phyloP scores from a whole-genome alignment of 2,113 vertebrate species.

The Stictonetta naevosa region DNA sequence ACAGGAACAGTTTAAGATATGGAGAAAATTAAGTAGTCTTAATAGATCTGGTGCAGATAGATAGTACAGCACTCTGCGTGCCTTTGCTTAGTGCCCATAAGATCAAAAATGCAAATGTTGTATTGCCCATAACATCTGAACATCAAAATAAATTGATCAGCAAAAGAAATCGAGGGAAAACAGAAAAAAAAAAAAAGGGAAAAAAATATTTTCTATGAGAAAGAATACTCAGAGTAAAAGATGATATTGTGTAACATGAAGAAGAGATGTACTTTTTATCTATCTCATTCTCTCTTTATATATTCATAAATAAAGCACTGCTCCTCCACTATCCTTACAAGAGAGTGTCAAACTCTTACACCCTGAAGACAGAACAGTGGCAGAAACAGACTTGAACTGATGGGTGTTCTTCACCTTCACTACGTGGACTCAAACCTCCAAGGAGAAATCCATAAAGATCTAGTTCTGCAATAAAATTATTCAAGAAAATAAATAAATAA shows the following conservation, averaged over 20 bases:
- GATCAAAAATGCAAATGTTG: background rate
- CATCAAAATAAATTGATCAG: background rate
- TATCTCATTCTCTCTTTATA: background rate
- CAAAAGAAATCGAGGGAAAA: background rate
- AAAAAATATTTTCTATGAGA: background rate
- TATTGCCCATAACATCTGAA: background rate
- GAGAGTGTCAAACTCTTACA: background rate
- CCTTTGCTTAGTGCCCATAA: background rate
- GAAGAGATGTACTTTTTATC: background rate
- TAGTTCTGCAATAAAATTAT: background rate
- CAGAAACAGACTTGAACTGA: background rate
- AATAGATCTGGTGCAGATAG: background rate
- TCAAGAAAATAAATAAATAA: background rate
- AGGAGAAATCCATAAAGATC: background rate
- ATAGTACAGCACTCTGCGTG: background rate
- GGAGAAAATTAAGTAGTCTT: background rate
- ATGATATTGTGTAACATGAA: background rate
- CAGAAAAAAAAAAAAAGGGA: too few relatives aligned
- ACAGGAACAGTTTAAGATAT: background rate
- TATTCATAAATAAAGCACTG: background rate
- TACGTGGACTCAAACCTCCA: background rate
- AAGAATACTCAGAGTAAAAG: accelerated
- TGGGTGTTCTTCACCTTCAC: background rate
- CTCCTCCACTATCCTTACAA: background rate
- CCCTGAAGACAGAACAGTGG: background rate